Conservation (phyloP, 2,888 invertebrate species). For the Watsonalla cultraria region DNA sequence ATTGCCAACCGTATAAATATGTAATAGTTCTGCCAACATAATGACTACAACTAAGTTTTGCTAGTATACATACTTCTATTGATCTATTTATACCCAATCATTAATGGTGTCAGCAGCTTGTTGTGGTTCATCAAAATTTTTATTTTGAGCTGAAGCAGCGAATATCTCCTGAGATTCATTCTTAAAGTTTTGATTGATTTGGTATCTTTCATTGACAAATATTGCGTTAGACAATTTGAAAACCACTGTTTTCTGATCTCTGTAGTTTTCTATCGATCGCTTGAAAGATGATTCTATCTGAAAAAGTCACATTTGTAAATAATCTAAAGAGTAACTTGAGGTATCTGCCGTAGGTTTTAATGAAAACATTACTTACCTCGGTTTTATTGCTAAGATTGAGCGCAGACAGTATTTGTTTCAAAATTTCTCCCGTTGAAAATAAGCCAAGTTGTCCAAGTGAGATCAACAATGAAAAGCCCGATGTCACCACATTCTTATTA, state of each 20-base stretch:
- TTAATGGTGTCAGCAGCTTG: constrained; percentile 35
- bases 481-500: constrained; percentile 27
- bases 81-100: constrained; percentile 28
- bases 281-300: constrained; percentile 12
- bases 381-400: constrained; percentile 25
- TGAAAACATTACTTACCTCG: constrained; percentile 22
- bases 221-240: constrained; percentile 23
- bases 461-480: constrained; percentile 28
- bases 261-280: constrained; percentile 10
- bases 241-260: constrained; percentile 13
- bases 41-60: no score
- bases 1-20: no score
- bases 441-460: constrained; percentile 24
- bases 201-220: constrained; percentile 16
- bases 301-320: no score
- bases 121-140: constrained; percentile 24
- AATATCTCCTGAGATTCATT: constrained; percentile 17
- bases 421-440: constrained; percentile 14
- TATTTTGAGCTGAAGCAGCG: constrained; percentile 20
- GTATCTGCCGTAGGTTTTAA: no score
- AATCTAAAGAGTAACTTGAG: no score
- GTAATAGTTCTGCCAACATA: no score
- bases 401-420: constrained; percentile 21
- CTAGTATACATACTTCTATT: no score
- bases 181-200: constrained; percentile 17